Conservation (phyloP, 2,113 vertebrate genomes). For the Hydrochoerus hydrochaeris region DNA sequence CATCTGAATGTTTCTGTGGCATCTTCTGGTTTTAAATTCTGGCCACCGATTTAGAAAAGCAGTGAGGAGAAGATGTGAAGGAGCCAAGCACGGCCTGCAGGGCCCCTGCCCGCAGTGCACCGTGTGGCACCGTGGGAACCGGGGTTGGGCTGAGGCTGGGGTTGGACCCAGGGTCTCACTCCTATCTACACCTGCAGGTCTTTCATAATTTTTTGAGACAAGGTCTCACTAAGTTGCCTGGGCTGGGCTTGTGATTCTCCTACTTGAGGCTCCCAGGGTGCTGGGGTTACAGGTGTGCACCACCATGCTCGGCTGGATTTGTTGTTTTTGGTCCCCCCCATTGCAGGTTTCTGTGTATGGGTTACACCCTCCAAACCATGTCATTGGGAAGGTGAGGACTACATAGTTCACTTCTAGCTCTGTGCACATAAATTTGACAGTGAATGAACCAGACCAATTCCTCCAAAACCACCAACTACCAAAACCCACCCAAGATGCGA, state of each 20-base stretch:
- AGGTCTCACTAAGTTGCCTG: neutral
- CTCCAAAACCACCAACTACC: slow-evolving; percentile 31
- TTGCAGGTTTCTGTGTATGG: neutral
- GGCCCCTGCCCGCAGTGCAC: rapidly evolving
- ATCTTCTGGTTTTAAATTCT: neutral
- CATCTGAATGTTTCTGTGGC: neutral
- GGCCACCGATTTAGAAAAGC: neutral
- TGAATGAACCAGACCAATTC: neutral
- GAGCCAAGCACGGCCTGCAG: neutral
- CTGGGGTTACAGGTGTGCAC: neutral
- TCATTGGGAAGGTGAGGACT: neutral
- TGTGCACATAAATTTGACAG: neutral
- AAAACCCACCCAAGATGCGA: neutral
- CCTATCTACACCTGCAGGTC: neutral
- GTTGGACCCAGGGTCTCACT: neutral
- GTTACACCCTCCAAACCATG: neutral
- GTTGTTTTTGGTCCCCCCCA: neutral
- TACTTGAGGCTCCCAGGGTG: neutral
- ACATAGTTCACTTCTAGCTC: neutral
- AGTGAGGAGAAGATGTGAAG: neutral
- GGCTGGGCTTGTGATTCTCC: neutral
- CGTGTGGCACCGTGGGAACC: neutral
- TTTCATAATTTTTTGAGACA: neutral
- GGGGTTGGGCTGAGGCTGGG: neutral
- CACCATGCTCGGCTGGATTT: neutral